Evolutionary conservation across 2,113 vertebrate genomes (phyloP).

Genomic region (Nesoenas mayeri): DNA sequence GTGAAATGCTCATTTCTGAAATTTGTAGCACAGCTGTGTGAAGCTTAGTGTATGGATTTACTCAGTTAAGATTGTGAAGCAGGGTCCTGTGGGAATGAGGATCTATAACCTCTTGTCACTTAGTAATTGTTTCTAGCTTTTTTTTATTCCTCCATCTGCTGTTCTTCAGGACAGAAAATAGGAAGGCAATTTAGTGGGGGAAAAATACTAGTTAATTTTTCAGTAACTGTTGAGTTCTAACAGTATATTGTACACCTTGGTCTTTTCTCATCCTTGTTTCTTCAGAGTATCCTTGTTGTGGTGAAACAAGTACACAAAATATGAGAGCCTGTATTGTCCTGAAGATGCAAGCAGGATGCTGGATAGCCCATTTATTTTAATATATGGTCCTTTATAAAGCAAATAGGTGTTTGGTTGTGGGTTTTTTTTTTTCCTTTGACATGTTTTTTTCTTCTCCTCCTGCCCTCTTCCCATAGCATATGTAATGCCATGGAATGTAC

Average conservation of each 20-base stretch:
- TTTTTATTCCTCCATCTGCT: background rate
- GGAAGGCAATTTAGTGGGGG: background rate
- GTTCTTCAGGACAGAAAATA: background rate
- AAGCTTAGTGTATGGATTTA: background rate
- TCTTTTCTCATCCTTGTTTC: background rate
- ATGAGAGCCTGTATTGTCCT: background rate
- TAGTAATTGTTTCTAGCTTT: background rate
- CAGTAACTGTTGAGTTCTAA: background rate
- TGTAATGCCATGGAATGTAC: background rate
- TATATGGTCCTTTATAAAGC: background rate
- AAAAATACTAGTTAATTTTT: background rate
- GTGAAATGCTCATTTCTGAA: background rate
- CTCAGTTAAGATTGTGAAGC: background rate
- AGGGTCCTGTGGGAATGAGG: background rate
- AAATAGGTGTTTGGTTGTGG: background rate
- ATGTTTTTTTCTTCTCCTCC: background rate
- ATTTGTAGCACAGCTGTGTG: background rate
- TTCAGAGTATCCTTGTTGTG: background rate
- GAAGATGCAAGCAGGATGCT: background rate
- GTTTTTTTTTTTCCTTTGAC: background rate
- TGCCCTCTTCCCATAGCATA: fast-evolving
- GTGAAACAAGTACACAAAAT: background rate
- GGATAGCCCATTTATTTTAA: background rate
- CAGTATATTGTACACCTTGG: background rate
- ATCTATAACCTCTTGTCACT: background rate